Evolutionary conservation across 2,888 invertebrate genomes (phyloP), one percentile per base, ranked within the genome.

Genomic region (Linyphia triangularis): DNA sequence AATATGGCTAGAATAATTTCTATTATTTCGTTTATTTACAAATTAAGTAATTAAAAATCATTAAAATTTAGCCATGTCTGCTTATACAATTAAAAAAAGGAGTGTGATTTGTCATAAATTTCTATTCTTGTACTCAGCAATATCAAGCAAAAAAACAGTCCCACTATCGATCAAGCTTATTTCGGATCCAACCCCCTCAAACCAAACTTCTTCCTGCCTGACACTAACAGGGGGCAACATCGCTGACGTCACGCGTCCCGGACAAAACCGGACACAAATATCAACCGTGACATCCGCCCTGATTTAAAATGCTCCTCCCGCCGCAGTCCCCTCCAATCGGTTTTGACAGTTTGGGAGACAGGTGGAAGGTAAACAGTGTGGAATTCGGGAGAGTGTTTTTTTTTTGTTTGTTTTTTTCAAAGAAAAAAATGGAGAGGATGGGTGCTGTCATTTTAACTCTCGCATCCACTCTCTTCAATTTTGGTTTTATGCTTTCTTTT

Each of bases 341-440:
- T 37, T 85, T 67, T 85, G 84, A 77, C 84, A 77, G 75, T 63
- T 83, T 43, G 16, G 65, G 22, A 65, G 83, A 83, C 72, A 83
- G 84, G 84, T 72, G 59, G 24, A 63, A 65, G 82, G 70, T 61
- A 82, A 72, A 59, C 70, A 72, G 63, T 33, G 82, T 63, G 30
- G 57, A 19, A 19, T 72, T 72, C 28, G 61, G 63, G 82, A 63
- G 51, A 40, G 82, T 43, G 40, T 37, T 61, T 77, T n/a, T 51
- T 51, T 51, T 40, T 51, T 51, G n/a, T n/a, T n/a, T n/a, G n/a
- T n/a, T n/a, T n/a, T n/a, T n/a, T n/a, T n/a, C n/a, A n/a, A n/a
- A 73, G 73, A 28, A 28, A 22, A 51, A 24, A 28, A 24, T 57
- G n/a, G n/a, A 22, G 61, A 33, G 26, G 16, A 59, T 6, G 40